These are phyloP conservation scores for Nezara viridula DNA, from an alignment of 2,888 invertebrate species.

Conservation along the genomic window DNA sequence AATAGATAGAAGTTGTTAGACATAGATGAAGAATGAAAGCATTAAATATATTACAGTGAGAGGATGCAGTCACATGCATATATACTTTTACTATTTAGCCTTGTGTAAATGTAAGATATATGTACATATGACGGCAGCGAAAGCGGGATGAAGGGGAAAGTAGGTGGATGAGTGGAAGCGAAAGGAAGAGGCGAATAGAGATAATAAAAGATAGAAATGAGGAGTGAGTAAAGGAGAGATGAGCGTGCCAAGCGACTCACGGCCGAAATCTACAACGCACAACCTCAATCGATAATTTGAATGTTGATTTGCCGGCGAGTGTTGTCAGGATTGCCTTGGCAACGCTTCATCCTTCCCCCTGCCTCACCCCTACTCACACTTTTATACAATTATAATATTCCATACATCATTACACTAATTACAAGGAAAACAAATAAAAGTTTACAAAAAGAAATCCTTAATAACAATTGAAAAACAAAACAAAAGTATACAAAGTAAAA, in stretches of 20 bases:
- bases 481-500: not conserved
- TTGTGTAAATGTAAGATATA: not conserved
- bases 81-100: not conserved
- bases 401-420: not conserved
- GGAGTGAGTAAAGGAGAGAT: constrained; percentile 44
- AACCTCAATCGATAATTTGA: constrained; percentile 52
- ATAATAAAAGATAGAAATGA: not conserved
- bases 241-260: constrained; percentile 48
- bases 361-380: constrained; percentile 44
- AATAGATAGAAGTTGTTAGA: not conserved
- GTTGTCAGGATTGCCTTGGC: constrained; percentile 55
- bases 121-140: constrained; percentile 1
- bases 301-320: constrained; percentile 51
- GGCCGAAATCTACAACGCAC: constrained; percentile 38
- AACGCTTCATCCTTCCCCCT: constrained; percentile 57
- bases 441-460: constrained; percentile 31
- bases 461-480: not conserved
- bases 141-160: not conserved
- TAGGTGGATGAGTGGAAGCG: not conserved
- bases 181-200: not conserved
- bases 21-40: not conserved
- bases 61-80: not conserved
- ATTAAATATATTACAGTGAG: not conserved
- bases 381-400: constrained; percentile 40
- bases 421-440: constrained; percentile 20